Conservation (phyloP, 2,888 invertebrate species). For the Halocaridina rubra region DNA sequence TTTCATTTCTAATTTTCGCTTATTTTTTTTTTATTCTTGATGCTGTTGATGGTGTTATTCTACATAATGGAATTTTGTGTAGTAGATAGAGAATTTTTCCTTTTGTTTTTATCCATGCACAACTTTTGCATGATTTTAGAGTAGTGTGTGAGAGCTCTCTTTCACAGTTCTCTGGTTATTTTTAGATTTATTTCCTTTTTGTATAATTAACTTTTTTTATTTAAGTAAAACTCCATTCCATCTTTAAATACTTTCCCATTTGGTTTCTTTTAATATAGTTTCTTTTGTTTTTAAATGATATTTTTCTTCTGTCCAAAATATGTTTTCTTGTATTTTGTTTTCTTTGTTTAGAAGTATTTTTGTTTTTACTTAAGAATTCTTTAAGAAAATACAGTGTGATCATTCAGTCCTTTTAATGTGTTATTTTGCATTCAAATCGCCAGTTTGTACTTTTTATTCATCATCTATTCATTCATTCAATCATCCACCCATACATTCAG, state of each 20-base stretch:
- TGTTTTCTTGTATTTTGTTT: not conserved
- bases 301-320: no score
- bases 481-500: no score
- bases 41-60: not conserved
- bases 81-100: not conserved
- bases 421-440: no score
- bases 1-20: no score
- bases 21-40: no score
- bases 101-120: slow-evolving; percentile 6
- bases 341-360: not conserved
- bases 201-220: no score
- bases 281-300: no score
- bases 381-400: not conserved
- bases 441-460: no score
- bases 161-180: not conserved
- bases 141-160: not conserved
- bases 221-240: no score
- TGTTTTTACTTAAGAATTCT: not conserved
- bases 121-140: not conserved
- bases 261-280: no score
- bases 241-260: no score
- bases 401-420: not conserved
- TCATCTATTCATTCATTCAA: no score
- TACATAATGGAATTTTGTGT: not conserved
- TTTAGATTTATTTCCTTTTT: not conserved